Conservation (phyloP, 2,797 vertebrate species). For the Lepus townsendii region DNA sequence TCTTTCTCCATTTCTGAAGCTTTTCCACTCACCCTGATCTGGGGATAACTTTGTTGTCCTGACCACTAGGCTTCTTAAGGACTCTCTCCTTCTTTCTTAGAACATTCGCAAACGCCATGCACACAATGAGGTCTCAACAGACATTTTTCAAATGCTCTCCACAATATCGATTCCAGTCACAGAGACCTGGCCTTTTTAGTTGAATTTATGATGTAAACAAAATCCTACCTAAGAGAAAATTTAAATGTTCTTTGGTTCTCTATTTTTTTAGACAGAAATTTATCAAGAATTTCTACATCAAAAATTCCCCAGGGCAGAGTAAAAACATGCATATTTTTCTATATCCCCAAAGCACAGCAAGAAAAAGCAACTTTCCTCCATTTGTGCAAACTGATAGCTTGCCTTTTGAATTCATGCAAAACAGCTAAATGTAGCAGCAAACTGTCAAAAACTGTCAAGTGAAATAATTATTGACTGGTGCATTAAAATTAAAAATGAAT, state of each 20-base stretch:
- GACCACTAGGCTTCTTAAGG: neutral
- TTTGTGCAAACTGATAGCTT: slow-evolving; percentile 84
- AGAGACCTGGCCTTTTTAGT: slow-evolving; percentile 35
- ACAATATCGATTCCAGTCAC: slow-evolving; percentile 37
- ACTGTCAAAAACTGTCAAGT: slow-evolving; percentile 86
- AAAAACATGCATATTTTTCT: slow-evolving; percentile 66
- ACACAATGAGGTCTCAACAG: neutral
- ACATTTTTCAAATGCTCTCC: neutral
- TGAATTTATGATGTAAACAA: slow-evolving; percentile 6
- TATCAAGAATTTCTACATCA: slow-evolving; percentile 74
- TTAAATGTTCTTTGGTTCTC: slow-evolving; percentile 58
- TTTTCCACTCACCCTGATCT: neutral
- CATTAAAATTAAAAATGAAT: slow-evolving; percentile 86
- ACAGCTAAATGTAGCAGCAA: slow-evolving; percentile 77
- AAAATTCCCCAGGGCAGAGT: slow-evolving; percentile 79
- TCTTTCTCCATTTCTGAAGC: neutral
- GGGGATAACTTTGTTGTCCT: neutral
- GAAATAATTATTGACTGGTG: slow-evolving; percentile 85
- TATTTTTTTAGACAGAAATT: slow-evolving; percentile 74
- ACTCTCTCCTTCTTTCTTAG: neutral
- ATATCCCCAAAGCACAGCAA: slow-evolving; percentile 72
- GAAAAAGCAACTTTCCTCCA: slow-evolving; percentile 82
- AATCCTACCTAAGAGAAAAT: neutral
- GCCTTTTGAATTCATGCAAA: slow-evolving; percentile 82
- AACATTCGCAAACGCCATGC: neutral